Base-by-base conservation (phyloP, 2,113 vertebrate species). In the Psephotus haematonotus region DNA sequence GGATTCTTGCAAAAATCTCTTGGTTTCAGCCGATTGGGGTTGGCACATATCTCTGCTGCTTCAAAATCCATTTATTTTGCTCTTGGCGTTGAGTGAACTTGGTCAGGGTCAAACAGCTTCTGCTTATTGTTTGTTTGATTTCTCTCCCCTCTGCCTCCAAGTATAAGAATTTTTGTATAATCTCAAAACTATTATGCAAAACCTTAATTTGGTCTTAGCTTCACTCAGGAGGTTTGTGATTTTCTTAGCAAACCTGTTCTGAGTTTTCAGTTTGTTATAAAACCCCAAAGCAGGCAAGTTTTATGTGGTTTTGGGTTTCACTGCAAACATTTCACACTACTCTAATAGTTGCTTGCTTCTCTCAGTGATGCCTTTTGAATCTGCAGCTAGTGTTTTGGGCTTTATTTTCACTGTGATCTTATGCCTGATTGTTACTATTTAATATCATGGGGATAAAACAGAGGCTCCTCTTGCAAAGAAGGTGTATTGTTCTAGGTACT, bases 221-320 rank as follows among this genome's bases (percentile, higher is more conserved):
- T 90, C 55, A 10, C 82, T 86, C 39, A 44, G 76, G 53, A 92
- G 25, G 35, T 86, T 84, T 92, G 64, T 46, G 86, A 91, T 86
- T 89, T 92, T 82, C 70, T 92, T 53, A 79, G 77, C 37, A 89
- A 95, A 93, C 91, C 81, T 93, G 88, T 72, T 95, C 93, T 28
- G 88, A 93, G 88, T 96, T 95, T 94, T 91, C 86, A 92, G 83
- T 89, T 93, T 91, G 88, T 94, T 93, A 86, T 94, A 95, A 94
- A 95, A 78, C 53, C 82, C 92, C 93, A 92, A 95, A 90, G 85
- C 82, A 93, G 85, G 82, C n/a, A 81, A 90, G 68, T 74, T 95
- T 95, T 91, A 77, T 64, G 94, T 93, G 92, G 91, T 97, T 96
- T 94, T 92, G 83, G 81, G 81, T 96, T 97, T 97, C 86, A 85